Base-by-base conservation (phyloP, 1,140 invertebrate genomes). In the Drosophila murphyi region DNA sequence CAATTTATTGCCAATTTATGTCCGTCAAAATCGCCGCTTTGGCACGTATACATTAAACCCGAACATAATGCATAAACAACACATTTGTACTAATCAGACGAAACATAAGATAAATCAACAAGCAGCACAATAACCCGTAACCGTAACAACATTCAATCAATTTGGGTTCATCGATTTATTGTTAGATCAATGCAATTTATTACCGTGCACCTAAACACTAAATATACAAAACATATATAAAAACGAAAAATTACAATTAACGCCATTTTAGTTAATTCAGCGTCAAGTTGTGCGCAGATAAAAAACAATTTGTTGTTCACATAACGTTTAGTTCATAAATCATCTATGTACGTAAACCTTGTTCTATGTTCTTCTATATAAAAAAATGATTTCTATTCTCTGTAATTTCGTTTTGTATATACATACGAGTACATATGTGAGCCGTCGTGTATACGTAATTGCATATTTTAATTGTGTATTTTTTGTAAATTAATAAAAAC, bases 401-500 rank as follows among this genome's bases (percentile, higher is more conserved):
- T 79, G 55, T 82, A 78, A 70, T 80, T 75, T 85, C 43, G 72
- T 65, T 89, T 89, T 89, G 85, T 89, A 89, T 89, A 89, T 89
- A 83, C 85, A 89, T 89, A 83, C 85, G 54, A 60, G 79, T 78
- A 82, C 78, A 72, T 80, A 63, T 85, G 82, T 76, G 74, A 80
- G 62, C 51, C 35, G 60, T 74, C 79, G 79, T 86, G 74, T 81
- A 85, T 81, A 67, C 65, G 61, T 82, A 80, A 73, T 75, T 78
- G 72, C 69, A 85, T 89, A 89, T 78, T 81, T 85, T 29, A 89
- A 89, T 85, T 89, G 86, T 89, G 85, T 89, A 89, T 80, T 89
- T 89, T 89, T 89, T 89, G 85, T 89, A 89, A 85, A 89, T 81
- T 89, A 89, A 89, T 89, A 85, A 89, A 87, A 89, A 72, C 43